Conservation (phyloP, 2,888 invertebrate genomes). For the Troides oblongomaculatus region DNA sequence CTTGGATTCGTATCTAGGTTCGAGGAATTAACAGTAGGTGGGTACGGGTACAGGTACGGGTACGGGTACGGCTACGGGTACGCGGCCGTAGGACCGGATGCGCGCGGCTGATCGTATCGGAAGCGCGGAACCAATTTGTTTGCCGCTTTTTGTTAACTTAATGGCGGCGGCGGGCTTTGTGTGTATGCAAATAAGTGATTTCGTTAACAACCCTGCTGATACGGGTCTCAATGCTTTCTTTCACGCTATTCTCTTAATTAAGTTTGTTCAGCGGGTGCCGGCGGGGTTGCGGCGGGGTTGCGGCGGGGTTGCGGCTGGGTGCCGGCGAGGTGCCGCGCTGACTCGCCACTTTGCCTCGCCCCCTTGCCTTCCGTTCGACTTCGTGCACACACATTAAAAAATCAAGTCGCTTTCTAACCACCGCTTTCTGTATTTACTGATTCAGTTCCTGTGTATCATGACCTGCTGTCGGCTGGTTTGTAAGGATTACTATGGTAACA, state of each 20-base stretch:
- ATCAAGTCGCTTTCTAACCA: slow-evolving; percentile 13
- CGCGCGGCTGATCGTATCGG: no score
- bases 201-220: slow-evolving; percentile 35
- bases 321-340: slow-evolving; percentile 20
- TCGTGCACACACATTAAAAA: slow-evolving; percentile 17
- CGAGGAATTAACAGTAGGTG: no score
- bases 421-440: not conserved
- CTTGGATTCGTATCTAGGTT: no score
- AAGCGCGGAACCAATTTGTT: no score
- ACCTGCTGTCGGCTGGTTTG: no score
- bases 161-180: slow-evolving; percentile 41
- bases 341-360: slow-evolving; percentile 22
- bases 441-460: no score
- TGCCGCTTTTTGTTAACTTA: slow-evolving; percentile 29
- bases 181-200: slow-evolving; percentile 47
- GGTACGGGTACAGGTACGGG: no score
- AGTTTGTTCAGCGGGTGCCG: slow-evolving; percentile 38
- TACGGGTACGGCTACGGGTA: no score
- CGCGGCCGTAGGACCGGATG: no score
- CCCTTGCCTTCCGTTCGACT: slow-evolving; percentile 2
- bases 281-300: not conserved
- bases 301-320: no score
- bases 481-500: no score
- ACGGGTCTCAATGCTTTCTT: slow-evolving; percentile 34
- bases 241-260: slow-evolving; percentile 44